Conservation (phyloP, 2,888 invertebrate genomes). For the Brassicogethes aeneus region DNA sequence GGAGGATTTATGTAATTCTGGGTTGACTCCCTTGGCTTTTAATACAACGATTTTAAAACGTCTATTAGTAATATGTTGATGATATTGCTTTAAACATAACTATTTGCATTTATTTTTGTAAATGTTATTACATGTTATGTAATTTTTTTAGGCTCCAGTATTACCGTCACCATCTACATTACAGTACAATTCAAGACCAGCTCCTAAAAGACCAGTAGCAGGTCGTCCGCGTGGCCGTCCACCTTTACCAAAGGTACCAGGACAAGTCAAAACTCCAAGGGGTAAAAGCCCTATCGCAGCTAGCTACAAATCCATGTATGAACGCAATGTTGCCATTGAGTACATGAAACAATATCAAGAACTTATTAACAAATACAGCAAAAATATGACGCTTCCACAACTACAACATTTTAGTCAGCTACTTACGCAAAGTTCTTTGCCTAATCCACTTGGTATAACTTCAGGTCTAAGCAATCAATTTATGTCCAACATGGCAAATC, state of each 20-base stretch:
- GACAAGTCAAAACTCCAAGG: slow-evolving; percentile 27
- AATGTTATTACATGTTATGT: too few species aligned
- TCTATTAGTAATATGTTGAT: too few species aligned
- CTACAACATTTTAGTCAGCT: slow-evolving; percentile 27
- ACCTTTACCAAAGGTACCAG: slow-evolving; percentile 38
- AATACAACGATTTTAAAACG: too few species aligned
- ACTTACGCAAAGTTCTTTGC: slow-evolving; percentile 18
- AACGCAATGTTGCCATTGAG: slow-evolving; percentile 29
- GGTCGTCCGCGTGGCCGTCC: slow-evolving; percentile 46
- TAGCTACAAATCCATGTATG: slow-evolving; percentile 23
- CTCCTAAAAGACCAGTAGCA: slow-evolving; percentile 29
- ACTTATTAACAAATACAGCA: slow-evolving; percentile 38
- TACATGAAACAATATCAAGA: slow-evolving; percentile 40
- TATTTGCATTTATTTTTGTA: too few species aligned
- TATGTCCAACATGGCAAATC: too few species aligned
- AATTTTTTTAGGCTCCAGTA: slow-evolving; percentile 21
- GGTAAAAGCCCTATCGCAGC: slow-evolving; percentile 24
- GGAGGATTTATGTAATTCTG: too few species aligned
- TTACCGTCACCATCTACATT: slow-evolving; percentile 20
- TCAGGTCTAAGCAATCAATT: too few species aligned
- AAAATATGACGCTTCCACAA: slow-evolving; percentile 29
- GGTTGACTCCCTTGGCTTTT: too few species aligned
- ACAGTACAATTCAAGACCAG: slow-evolving; percentile 12
- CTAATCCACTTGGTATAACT: background rate
- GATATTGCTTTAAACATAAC: too few species aligned